Evolutionary conservation across 1,140 invertebrate genomes (phyloP).

Genomic region (Drosophila kohkoa): DNA sequence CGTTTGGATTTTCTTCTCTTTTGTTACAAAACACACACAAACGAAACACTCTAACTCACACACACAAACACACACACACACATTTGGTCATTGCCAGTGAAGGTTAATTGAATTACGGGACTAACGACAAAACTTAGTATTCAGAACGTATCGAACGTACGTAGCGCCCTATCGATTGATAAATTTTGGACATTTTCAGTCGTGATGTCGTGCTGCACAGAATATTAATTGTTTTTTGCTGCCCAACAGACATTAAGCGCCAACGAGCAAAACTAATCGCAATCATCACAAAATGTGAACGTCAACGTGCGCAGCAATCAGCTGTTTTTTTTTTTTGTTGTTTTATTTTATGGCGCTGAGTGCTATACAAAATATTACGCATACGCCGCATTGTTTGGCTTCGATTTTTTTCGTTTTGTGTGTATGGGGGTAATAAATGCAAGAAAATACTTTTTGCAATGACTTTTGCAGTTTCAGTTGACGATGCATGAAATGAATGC

Average conservation of each 20-base stretch:
- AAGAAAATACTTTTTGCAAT: slow-evolving; percentile 24
- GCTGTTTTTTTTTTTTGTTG: not conserved
- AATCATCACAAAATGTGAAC: slow-evolving; percentile 9
- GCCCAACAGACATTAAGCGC: slow-evolving; percentile 20
- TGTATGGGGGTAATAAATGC: not conserved
- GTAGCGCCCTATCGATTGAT: slow-evolving; percentile 50
- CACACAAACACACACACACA: slow-evolving; percentile 5
- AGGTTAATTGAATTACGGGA: slow-evolving; percentile 78
- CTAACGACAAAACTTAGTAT: slow-evolving; percentile 23
- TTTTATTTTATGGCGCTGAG: not conserved
- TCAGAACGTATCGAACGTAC: slow-evolving; percentile 33
- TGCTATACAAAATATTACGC: slow-evolving; percentile 40
- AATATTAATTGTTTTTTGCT: slow-evolving; percentile 32
- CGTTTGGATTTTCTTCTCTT: slow-evolving; percentile 48
- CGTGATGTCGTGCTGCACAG: not conserved
- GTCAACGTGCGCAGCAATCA: not conserved
- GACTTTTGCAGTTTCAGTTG: slow-evolving; percentile 48
- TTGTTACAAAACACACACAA: slow-evolving; percentile 11
- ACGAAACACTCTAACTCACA: not conserved
- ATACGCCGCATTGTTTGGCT: slow-evolving; percentile 44
- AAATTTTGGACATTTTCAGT: slow-evolving; percentile 17
- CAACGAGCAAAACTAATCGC: slow-evolving; percentile 16
- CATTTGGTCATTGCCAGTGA: slow-evolving; percentile 54
- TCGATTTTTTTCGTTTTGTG: slow-evolving; percentile 4
- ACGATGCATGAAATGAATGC: slow-evolving; percentile 62